These are phyloP conservation scores for Babyrousa celebensis DNA, from an alignment of 2,797 vertebrate genomes.

Conservation along the genomic window DNA sequence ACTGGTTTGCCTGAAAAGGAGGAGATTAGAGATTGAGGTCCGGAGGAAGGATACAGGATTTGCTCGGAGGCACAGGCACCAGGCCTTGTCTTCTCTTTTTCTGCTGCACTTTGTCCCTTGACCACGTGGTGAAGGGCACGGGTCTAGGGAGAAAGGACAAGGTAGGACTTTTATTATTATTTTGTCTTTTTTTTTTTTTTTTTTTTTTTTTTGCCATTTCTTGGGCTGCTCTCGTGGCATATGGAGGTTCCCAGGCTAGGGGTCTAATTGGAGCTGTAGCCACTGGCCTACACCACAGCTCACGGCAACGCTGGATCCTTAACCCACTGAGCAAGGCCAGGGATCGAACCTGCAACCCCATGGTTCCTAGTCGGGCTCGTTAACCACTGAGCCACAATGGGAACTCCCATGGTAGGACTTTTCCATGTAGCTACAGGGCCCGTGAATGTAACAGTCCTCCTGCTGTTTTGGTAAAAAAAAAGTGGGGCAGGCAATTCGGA, in stretches of 20 bases:
- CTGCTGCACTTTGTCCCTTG: neutral
- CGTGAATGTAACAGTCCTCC: neutral
- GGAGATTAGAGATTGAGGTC: slow-evolving; percentile 74
- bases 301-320: no score
- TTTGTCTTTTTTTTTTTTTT: no score
- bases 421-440: neutral
- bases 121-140: neutral
- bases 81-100: neutral
- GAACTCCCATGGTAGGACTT: neutral
- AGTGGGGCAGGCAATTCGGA: neutral
- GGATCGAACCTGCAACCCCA: no score
- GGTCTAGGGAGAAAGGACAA: neutral
- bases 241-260: no score
- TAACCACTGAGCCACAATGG: no score
- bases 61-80: slow-evolving; percentile 61
- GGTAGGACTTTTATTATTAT: no score
- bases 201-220: no score
- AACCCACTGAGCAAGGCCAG: no score
- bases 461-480: neutral
- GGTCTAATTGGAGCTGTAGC: no score
- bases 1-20: slow-evolving; percentile 74
- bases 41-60: slow-evolving; percentile 40
- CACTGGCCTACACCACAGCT: no score
- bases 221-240: no score
- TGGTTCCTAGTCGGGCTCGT: no score